Conservation (phyloP, 2,888 invertebrate genomes). For the Labia minor region DNA sequence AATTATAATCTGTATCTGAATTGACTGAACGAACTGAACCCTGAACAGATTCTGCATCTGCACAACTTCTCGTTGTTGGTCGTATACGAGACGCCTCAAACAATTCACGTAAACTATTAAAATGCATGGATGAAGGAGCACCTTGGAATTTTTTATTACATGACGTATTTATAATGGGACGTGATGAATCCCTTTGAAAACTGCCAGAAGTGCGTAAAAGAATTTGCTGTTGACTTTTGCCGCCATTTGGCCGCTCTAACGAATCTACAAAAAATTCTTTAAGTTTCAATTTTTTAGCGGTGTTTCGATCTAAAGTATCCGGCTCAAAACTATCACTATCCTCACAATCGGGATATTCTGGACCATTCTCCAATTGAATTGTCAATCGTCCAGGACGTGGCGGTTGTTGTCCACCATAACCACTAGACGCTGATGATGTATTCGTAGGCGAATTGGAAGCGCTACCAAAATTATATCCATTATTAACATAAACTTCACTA, state of each 20-base stretch:
- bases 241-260: conserved; percentile 38
- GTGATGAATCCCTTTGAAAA: conserved; percentile 46
- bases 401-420: conserved; percentile 43
- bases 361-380: conserved; percentile 50
- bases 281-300: conserved; percentile 38
- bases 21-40: not conserved
- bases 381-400: conserved; percentile 68
- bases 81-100: conserved; percentile 46
- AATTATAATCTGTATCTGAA: conserved; percentile 39
- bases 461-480: conserved; percentile 45
- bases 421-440: conserved; percentile 34
- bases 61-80: conserved; percentile 28
- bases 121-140: conserved; percentile 27
- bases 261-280: conserved; percentile 39
- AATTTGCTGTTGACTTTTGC: conserved; percentile 38
- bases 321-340: conserved; percentile 79
- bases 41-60: conserved; percentile 30
- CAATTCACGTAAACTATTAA: conserved; percentile 62
- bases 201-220: conserved; percentile 58
- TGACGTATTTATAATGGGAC: not conserved
- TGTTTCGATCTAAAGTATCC: conserved; percentile 72
- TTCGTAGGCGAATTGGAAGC: conserved; percentile 36
- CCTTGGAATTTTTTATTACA: not conserved
- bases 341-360: conserved; percentile 33
- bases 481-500: conserved; percentile 68